Percentiles rank a stretch among this genome's conserved stretches.
phyloP scores from a whole-genome alignment of 2,888 invertebrate genomes.

The Nipponacmea schrenckii region DNA sequence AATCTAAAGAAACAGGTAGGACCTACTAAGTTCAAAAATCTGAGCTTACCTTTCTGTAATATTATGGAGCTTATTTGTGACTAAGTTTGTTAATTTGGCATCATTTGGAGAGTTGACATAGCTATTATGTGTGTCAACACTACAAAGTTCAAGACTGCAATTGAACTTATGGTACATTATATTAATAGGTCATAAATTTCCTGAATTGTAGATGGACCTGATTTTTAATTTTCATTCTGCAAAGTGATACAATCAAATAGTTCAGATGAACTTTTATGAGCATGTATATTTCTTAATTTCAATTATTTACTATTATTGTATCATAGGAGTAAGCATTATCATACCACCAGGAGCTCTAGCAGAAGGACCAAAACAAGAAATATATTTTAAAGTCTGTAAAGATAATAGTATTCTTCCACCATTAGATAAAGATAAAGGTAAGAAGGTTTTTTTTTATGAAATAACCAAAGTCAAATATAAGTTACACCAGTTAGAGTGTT shows the following conservation, averaged over 20 bases:
- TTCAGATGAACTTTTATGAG: too few species aligned
- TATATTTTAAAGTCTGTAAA: conserved; percentile 84
- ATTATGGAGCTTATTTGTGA: neutral
- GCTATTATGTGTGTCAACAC: neutral
- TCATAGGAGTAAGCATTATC: conserved; percentile 80
- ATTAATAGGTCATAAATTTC: too few species aligned
- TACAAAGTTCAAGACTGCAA: neutral
- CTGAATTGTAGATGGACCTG: neutral
- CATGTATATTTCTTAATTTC: neutral
- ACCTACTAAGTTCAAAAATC: conserved; percentile 5
- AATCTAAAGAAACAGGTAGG: conserved; percentile 83
- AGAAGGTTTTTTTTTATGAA: conserved; percentile 10
- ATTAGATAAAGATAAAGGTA: conserved; percentile 90
- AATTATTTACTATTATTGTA: neutral
- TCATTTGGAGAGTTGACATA: neutral
- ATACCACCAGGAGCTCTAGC: conserved; percentile 90
- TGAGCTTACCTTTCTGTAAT: too few species aligned
- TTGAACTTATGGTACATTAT: too few species aligned
- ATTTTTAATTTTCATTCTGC: neutral
- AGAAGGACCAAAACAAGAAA: conserved; percentile 84
- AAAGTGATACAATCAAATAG: too few species aligned
- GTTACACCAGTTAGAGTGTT: too few species aligned
- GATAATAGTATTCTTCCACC: conserved; percentile 80
- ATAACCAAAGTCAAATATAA: too few species aligned
- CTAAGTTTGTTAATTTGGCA: neutral